These are phyloP conservation scores for Atopsyche davidsoni DNA, from an alignment of 1,140 invertebrate species.

Conservation along the genomic window DNA sequence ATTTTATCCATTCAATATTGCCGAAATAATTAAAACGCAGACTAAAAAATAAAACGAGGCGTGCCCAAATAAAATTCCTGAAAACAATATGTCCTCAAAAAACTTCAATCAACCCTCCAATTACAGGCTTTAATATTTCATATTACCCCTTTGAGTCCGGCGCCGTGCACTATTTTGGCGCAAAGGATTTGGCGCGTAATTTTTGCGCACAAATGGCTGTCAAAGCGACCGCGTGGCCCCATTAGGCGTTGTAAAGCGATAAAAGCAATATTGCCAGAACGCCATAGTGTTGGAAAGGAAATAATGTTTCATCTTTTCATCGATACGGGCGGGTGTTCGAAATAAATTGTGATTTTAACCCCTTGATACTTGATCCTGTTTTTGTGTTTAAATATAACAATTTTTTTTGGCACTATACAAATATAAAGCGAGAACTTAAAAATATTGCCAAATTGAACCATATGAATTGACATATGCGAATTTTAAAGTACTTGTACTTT, in stretches of 20 bases:
- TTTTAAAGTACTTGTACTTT: no score
- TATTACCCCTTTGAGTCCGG: slow-evolving; percentile 26
- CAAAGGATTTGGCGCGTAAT: slow-evolving; percentile 16
- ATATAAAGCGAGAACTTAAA: no score
- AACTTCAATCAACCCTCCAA: slow-evolving; percentile 20
- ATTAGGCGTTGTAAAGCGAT: not conserved
- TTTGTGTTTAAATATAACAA: no score
- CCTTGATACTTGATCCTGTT: no score
- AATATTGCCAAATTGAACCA: no score
- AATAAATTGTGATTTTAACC: no score
- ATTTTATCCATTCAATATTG: no score
- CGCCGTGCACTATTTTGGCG: slow-evolving; percentile 25
- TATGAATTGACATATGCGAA: no score
- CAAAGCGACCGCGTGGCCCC: slow-evolving; percentile 6
- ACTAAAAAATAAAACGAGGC: no score
- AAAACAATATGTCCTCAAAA: slow-evolving; percentile 20
- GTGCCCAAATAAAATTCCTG: slow-evolving; percentile 8
- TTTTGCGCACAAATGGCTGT: slow-evolving; percentile 21
- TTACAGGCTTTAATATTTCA: slow-evolving; percentile 30
- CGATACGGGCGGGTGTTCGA: not conserved
- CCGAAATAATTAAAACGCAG: no score
- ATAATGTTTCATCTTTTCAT: slow-evolving; percentile 4
- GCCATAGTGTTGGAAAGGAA: not conserved
- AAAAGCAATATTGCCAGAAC: not conserved
- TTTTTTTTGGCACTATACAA: no score